Base-by-base conservation (phyloP, 2,888 invertebrate species). In the Tipula confusa region DNA sequence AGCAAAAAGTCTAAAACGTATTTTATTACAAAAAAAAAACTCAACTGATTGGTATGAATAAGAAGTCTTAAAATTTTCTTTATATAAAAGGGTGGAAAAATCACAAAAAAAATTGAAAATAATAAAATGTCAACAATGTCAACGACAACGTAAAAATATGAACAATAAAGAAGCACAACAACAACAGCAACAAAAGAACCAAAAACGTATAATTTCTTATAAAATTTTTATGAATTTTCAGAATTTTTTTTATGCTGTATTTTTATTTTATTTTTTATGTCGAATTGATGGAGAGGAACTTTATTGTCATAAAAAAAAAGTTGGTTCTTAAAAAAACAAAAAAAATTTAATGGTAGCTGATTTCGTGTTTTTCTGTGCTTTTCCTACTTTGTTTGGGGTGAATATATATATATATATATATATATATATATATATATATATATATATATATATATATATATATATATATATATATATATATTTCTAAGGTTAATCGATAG, bases 111-210 rank as follows among this genome's bases (percentile, higher is more conserved):
- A 43, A 43, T n/a, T n/a, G n/a, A 64, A 24, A 24, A 24, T 24
- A 64, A 64, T 64, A 64, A 64, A 64, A 64, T 64, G 64, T 64
- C 64, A 64, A 64, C 64, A 64, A 64, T 64, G 64, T 64, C 64
- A 64, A 64, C 64, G 64, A 64, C 64, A 64, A 64, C 64, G 64
- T 64, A 24, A 64, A 64, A 64, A 64, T 24, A 64, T 64, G 64
- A 64, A 64, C 64, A 64, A 64, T 64, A 24, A 64, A 64, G 64
- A 64, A 64, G 64, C 64, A 64, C 64, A 64, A 64, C 38, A 38
- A 38, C 11, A 1, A 31, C 31, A 31, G 7, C 43, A 43, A n/a
- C 43, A 15, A 43, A 5, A 43, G n/a, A 64, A 64, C 64, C 24
- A 64, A 64, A 64, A 64, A 64, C 64, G 64, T 64, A 64, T 64